phyloP scores from a whole-genome alignment of 2,888 invertebrate species.

The Melipona bicolor region DNA sequence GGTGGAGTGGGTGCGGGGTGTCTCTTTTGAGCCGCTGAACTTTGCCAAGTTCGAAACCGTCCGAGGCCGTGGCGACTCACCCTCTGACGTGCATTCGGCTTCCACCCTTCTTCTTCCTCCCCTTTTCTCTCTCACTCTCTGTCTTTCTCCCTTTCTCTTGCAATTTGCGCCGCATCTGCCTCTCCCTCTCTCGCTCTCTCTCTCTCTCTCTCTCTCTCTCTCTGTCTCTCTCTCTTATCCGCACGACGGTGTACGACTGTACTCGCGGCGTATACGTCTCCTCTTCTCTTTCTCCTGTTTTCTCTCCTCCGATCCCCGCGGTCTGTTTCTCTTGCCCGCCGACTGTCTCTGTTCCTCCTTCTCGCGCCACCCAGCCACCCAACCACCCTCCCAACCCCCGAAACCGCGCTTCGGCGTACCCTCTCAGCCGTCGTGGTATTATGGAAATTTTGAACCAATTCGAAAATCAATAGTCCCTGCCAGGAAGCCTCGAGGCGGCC shows the following conservation, averaged over 20 bases:
- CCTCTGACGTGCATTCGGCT: constrained; percentile 57
- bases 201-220: constrained; percentile 15
- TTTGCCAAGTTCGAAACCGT: constrained; percentile 81
- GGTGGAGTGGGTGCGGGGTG: constrained; percentile 68
- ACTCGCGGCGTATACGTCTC: constrained; percentile 3
- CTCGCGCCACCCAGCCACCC: background rate
- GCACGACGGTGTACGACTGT: background rate
- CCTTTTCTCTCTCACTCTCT: constrained; percentile 21
- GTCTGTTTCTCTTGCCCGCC: constrained; percentile 37
- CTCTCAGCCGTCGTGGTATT: constrained; percentile 78
- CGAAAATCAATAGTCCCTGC: constrained; percentile 82
- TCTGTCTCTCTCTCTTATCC: constrained; percentile 5
- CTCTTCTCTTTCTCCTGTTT: constrained; percentile 15
- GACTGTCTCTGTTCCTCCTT: constrained; percentile 30
- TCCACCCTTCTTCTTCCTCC: constrained; percentile 48
- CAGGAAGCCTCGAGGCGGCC: constrained; percentile 71
- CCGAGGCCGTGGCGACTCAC: constrained; percentile 74
- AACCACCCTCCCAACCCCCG: constrained; percentile 37
- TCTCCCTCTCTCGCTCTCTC: background rate
- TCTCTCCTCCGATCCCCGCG: constrained; percentile 27
- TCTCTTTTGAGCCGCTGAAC: constrained; percentile 81
- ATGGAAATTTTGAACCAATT: constrained; percentile 84
- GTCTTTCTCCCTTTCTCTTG: background rate
- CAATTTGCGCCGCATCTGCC: background rate
- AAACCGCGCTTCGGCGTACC: constrained; percentile 58